Evolutionary conservation across 2,888 invertebrate species (phyloP).

Genomic region (Zele albiditarsus): DNA sequence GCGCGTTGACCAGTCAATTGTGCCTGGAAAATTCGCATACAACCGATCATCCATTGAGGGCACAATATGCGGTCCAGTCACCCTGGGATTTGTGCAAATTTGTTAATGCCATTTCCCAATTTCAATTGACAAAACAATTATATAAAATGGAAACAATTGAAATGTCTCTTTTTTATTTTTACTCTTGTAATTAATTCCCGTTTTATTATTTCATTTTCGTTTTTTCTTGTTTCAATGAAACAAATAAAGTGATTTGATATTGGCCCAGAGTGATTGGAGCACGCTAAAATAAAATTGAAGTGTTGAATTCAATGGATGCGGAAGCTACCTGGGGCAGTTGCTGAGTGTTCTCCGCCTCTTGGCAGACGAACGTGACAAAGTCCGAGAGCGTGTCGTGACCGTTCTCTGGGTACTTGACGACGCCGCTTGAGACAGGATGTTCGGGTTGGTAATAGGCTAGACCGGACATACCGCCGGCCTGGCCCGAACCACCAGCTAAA

Average conservation of each 20-base stretch:
- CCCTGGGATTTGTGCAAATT: constrained; percentile 54
- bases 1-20: constrained; percentile 73
- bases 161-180: neutral
- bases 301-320: constrained; percentile 49
- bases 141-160: neutral
- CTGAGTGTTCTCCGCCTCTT: constrained; percentile 88
- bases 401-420: constrained; percentile 85
- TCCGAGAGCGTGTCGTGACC: constrained; percentile 94
- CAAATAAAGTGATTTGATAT: constrained; percentile 5
- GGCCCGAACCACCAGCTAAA: constrained; percentile 74
- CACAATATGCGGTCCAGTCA: constrained; percentile 61
- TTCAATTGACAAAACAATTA: constrained; percentile 10
- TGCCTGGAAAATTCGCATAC: constrained; percentile 73
- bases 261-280: constrained; percentile 64
- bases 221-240: constrained; percentile 12
- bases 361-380: constrained; percentile 97
- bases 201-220: neutral
- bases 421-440: constrained; percentile 72
- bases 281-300: constrained; percentile 53
- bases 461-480: constrained; percentile 70
- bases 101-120: neutral
- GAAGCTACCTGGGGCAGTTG: constrained; percentile 82
- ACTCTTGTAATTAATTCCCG: no score
- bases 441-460: constrained; percentile 76
- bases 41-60: constrained; percentile 70